phyloP scores from a whole-genome alignment of 2,113 vertebrate species.

The Alexandromys fortis region DNA sequence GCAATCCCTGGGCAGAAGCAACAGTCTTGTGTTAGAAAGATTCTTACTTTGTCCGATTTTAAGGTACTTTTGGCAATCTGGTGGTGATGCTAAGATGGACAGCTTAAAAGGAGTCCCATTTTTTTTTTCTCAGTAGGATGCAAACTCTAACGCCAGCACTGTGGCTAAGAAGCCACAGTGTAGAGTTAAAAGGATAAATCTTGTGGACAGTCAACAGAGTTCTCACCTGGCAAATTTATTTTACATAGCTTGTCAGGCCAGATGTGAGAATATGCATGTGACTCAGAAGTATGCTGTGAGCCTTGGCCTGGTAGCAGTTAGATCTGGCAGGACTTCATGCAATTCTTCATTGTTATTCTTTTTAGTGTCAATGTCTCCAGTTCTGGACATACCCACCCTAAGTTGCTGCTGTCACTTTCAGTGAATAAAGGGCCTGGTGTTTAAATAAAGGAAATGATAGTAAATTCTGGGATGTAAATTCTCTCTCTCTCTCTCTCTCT shows the following conservation, averaged over 20 bases:
- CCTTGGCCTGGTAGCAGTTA: background rate
- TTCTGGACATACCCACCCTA: background rate
- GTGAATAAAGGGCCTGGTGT: background rate
- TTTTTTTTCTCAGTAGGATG: background rate
- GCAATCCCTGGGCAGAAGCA: background rate
- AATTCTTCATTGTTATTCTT: slow-evolving; percentile 10
- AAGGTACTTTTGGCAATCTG: background rate
- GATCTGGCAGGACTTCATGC: background rate
- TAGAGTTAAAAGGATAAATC: background rate
- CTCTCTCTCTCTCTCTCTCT: background rate
- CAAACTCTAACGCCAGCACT: background rate
- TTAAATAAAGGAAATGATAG: background rate
- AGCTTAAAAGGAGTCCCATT: background rate
- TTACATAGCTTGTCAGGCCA: background rate
- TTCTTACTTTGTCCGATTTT: background rate
- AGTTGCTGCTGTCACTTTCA: background rate
- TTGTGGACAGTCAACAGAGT: background rate
- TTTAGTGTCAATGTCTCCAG: slow-evolving; percentile 44
- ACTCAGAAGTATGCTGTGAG: background rate
- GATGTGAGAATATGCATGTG: background rate
- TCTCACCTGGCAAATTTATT: background rate
- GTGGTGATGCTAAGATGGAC: background rate
- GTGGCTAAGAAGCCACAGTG: background rate
- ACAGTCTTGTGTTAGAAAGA: background rate
- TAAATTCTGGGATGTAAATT: background rate